Base-by-base conservation (phyloP, 2,888 invertebrate species). In the Xestia rhomboidea region DNA sequence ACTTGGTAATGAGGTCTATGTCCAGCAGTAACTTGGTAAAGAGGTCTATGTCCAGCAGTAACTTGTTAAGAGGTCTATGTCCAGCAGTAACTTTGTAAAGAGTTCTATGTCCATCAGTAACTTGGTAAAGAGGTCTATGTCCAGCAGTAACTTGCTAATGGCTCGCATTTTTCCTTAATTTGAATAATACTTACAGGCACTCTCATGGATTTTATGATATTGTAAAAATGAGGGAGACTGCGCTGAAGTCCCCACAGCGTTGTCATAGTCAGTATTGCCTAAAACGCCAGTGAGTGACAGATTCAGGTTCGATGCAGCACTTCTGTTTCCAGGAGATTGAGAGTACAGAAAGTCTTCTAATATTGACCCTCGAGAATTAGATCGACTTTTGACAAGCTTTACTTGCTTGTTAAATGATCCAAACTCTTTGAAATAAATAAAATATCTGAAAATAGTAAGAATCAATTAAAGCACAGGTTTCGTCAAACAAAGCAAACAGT, bases 401-500 rank as follows among this genome's bases (percentile, higher is more conserved):
- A 97, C 85, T 93, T 97, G 97, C 80, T 94, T 95, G 87, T 96
- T 96, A 77, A 97, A 93, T 60, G 95, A 95, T 81, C 97, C 97
- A 80, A 97, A 95, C 89, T 97, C 97, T 91, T 96, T 96, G 89
- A 97, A 97, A 89, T 95, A 97, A 85, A 93, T 93, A 89, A 96
- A 96, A 90, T 97, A 97, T 91, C 97, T 97, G 93, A 77, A 96
- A 91, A 38, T 8, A 76, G n/a, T 60, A 13, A 63, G 27, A 51
- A 27, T 24, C 1, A 6, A 21, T 51, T 30, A 15, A 27, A 62
- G 13, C 7, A 13, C 7, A 13, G 21, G 27, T 51, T 62, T 60
- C 18, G 5, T 34, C 8, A 51, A 62, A 60, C 5, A 2, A 62
- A 51, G 30, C 18, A 63, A 24, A 38, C 8, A 27, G 46, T n/a